phyloP scores from a whole-genome alignment of 2,797 vertebrate genomes.

The Ceyx erithaca region DNA sequence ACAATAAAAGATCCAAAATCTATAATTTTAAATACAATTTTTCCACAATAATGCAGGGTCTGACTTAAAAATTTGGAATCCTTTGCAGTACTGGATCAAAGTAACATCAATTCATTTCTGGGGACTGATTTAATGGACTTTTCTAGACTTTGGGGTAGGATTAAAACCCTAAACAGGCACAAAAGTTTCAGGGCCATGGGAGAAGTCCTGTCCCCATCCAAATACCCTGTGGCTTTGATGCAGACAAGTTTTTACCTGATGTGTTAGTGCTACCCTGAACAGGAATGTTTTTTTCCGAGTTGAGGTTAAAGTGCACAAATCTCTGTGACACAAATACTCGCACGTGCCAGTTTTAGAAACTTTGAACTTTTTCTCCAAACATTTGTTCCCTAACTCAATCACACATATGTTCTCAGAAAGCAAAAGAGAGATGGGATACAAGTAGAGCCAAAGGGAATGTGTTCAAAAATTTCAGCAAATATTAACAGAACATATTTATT shows the following conservation, averaged over 20 bases:
- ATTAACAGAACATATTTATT: slow-evolving; percentile 58
- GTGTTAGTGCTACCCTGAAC: background rate
- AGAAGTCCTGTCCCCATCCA: background rate
- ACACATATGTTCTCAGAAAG: slow-evolving; percentile 42
- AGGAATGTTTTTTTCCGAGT: background rate
- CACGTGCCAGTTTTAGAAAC: slow-evolving; percentile 20
- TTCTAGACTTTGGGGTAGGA: background rate
- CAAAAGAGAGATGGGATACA: background rate
- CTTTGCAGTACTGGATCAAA: background rate
- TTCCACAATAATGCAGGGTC: background rate
- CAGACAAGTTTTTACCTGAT: background rate
- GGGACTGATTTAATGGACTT: background rate
- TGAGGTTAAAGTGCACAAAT: slow-evolving; percentile 10
- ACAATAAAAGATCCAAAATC: background rate
- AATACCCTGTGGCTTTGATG: background rate
- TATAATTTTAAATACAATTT: background rate
- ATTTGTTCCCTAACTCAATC: slow-evolving; percentile 20
- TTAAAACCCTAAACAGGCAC: background rate
- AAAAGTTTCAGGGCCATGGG: background rate
- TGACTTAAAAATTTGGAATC: background rate
- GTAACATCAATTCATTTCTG: background rate
- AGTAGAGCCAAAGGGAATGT: slow-evolving; percentile 42
- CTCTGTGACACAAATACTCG: slow-evolving; percentile 23
- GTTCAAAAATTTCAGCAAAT: slow-evolving; percentile 65
- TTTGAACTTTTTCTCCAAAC: slow-evolving; percentile 57